These are phyloP conservation scores for Pseudomugil gertrudae DNA, from an alignment of 2,797 vertebrate genomes.

Conservation along the genomic window DNA sequence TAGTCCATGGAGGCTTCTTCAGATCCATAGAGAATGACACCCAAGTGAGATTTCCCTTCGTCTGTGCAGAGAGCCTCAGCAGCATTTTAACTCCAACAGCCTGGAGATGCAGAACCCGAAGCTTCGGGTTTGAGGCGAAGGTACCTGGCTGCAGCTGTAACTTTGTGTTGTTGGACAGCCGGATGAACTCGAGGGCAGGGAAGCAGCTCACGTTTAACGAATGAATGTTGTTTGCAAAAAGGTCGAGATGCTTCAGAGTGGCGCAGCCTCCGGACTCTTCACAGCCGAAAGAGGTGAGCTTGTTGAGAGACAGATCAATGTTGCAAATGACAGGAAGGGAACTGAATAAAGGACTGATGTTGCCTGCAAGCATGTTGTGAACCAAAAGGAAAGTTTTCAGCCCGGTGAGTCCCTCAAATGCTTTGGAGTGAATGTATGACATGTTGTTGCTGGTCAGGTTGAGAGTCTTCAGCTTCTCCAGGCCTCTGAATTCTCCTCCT, in stretches of 20 bases:
- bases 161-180: slow-evolving; percentile 49
- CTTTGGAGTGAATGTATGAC: slow-evolving; percentile 27
- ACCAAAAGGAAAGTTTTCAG: slow-evolving; percentile 23
- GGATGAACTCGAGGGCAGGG: slow-evolving; percentile 38
- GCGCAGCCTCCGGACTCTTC: slow-evolving; percentile 15
- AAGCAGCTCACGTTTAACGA: slow-evolving; percentile 40
- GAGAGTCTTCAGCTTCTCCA: slow-evolving; percentile 14
- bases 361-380: slow-evolving; percentile 4
- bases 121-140: slow-evolving; percentile 36
- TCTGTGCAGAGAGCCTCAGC: slow-evolving; percentile 16
- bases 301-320: slow-evolving; percentile 38
- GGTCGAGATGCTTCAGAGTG: slow-evolving; percentile 5
- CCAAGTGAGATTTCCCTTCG: slow-evolving; percentile 35
- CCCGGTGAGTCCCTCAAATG: slow-evolving; percentile 23
- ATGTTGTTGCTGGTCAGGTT: slow-evolving; percentile 54
- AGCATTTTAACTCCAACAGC: slow-evolving; percentile 24
- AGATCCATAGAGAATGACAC: slow-evolving; percentile 33
- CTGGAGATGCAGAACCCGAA: slow-evolving; percentile 28
- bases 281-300: slow-evolving; percentile 32
- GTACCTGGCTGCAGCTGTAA: slow-evolving; percentile 28
- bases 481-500: slow-evolving; percentile 38
- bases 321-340: slow-evolving; percentile 24
- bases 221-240: slow-evolving; percentile 40
- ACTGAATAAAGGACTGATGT: slow-evolving; percentile 1
- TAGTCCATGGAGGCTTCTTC: slow-evolving; percentile 30